Conservation (phyloP, 2,113 vertebrate species). For the Ictalurus punctatus region DNA sequence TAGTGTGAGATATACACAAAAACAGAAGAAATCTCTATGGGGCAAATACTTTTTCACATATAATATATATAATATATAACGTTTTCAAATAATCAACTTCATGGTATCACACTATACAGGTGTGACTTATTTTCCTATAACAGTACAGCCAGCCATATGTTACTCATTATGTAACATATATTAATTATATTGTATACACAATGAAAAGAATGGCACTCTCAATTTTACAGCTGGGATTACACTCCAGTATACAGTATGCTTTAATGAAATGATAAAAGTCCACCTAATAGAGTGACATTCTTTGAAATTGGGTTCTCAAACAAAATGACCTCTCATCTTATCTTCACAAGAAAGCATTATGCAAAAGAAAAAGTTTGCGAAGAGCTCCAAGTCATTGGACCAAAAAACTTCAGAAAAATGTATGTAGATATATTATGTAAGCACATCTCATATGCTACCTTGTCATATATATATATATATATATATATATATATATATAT, state of each 20-base stretch:
- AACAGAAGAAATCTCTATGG: no score
- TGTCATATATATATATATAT: neutral
- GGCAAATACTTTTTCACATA: no score
- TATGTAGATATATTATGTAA: constrained; percentile 41
- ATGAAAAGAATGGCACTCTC: neutral
- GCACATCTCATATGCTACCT: neutral
- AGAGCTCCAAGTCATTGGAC: constrained; percentile 26
- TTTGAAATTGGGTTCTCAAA: neutral
- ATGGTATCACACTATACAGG: neutral
- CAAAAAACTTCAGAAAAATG: constrained; percentile 45
- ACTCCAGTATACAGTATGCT: neutral
- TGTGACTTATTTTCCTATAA: no score
- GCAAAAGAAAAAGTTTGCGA: constrained; percentile 48
- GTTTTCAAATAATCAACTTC: neutral
- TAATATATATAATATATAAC: no score
- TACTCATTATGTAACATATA: no score
- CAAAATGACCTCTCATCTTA: neutral
- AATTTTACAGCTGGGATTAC: neutral
- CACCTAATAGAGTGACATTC: neutral
- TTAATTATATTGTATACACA: neutral
- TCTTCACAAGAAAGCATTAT: constrained; percentile 45
- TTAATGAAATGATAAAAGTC: neutral
- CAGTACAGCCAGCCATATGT: no score
- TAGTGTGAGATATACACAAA: no score
- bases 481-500: no score